Evolutionary conservation across 1,140 invertebrate genomes (phyloP), one percentile per base, ranked within the genome.

Genomic region (Pseudomyrmex flavicornis): DNA sequence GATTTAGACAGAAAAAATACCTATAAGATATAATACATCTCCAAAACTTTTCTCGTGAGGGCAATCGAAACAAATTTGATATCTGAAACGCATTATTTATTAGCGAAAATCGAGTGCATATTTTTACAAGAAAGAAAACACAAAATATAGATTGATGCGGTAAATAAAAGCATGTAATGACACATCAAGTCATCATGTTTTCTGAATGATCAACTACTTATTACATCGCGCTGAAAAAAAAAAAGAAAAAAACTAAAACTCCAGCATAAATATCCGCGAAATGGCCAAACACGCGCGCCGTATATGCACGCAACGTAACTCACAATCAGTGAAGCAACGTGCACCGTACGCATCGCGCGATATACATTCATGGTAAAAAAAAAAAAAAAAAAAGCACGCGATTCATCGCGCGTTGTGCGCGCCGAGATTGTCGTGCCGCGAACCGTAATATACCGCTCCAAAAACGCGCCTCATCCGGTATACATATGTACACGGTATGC

Each of bases 391-490:
- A 52, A 70, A 20, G 13, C 9, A 20, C 61, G 12, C 50, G 26
- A 66, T 65, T 12, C 52, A 59, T 66, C 61, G n/a, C 48, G 17
- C 15, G 50, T 58, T 73, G 50, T 56, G 54, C 44, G 69, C 22
- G 13, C 65, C 46, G 17, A 58, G 35, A 83, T 87, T 77, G 75
- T 79, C 65, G 50, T 69, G 20, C 68, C 54, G 56, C 44, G 66
- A 79, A 69, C 52, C 62, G 63, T 79, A 69, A 69, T 69, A 69
- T 10, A 48, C 52, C 15, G 35, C 20, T 79, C 35, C 50, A 80
- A 80, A 80, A 80, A 80, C 54, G 54, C 54, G 8, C 35, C 35
- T 50, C 44, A 80, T 61, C 56, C 54, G 17, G n/a, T 54, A 44
- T 76, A 13, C 22, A 59, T 54, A 80, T 48, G 35, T 26, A 80